Evolutionary conservation across 2,797 vertebrate species (phyloP).

Genomic region (Decapterus maruadsi): DNA sequence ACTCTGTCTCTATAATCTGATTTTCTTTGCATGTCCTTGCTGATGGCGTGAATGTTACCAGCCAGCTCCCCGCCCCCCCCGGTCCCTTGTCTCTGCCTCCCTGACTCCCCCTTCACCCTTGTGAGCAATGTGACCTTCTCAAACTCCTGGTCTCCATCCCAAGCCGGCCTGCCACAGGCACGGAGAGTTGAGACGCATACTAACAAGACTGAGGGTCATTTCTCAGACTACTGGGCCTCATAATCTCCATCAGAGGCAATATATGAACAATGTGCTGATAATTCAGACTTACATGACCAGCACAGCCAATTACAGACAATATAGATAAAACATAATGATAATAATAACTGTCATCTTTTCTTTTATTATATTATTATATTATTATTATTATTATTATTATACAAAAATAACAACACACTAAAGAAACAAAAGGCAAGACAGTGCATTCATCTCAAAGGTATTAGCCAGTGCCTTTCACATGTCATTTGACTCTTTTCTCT

Average conservation of each 20-base stretch:
- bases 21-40: conserved; percentile 61
- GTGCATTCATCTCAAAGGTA: conserved; percentile 13
- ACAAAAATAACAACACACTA: conserved; percentile 17
- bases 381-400: conserved; percentile 4
- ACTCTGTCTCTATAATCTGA: conserved; percentile 13
- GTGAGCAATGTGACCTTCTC: conserved; percentile 77
- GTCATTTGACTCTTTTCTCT: conserved; percentile 46
- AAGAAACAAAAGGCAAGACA: conserved; percentile 24
- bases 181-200: conserved; percentile 59
- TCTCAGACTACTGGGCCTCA: conserved; percentile 28
- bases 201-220: conserved; percentile 64
- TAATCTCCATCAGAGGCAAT: conserved; percentile 21
- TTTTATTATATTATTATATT: no score
- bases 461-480: conserved; percentile 48
- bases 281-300: conserved; percentile 11
- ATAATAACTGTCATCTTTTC: background rate
- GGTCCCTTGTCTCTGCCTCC: conserved; percentile 2
- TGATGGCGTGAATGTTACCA: conserved; percentile 42
- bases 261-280: conserved; percentile 7
- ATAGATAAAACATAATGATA: conserved; percentile 20
- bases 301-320: background rate
- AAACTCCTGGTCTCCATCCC: conserved; percentile 66
- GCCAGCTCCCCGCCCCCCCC: background rate
- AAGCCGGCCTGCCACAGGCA: conserved; percentile 58
- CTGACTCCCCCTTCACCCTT: conserved; percentile 45